These are phyloP conservation scores for Sorex maritimensis DNA, from an alignment of 2,797 vertebrate species.

Conservation along the genomic window DNA sequence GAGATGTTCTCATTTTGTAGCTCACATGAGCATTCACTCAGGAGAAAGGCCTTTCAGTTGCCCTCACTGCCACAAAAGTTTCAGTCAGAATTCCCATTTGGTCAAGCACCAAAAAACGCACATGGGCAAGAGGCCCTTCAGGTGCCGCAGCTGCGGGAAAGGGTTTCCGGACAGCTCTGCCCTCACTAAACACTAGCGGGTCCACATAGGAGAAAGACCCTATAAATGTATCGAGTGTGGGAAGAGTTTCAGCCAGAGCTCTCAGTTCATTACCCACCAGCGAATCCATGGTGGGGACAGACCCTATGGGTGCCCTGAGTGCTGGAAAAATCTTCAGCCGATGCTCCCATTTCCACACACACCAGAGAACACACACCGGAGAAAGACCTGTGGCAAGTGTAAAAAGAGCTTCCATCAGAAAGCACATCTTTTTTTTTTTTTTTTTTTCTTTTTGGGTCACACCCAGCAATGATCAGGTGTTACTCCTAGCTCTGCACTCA, in stretches of 20 bases:
- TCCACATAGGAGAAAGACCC: conserved; percentile 80
- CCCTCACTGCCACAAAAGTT: conserved; percentile 71
- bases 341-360: conserved; percentile 75
- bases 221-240: conserved; percentile 57
- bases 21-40: conserved; percentile 75
- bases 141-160: conserved; percentile 44
- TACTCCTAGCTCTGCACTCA: no score
- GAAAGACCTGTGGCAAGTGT: conserved; percentile 66
- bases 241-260: conserved; percentile 75
- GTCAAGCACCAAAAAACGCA: conserved; percentile 77
- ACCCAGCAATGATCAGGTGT: no score
- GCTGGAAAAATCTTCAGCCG: conserved; percentile 79
- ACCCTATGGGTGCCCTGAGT: conserved; percentile 68
- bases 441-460: no score
- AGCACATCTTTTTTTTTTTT: conserved; percentile 67
- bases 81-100: conserved; percentile 79
- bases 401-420: conserved; percentile 76
- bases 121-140: conserved; percentile 72
- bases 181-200: conserved; percentile 79
- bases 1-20: conserved; percentile 75
- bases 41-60: conserved; percentile 81
- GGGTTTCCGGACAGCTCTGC: conserved; percentile 76
- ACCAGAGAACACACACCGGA: conserved; percentile 80
- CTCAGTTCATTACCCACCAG: conserved; percentile 75
- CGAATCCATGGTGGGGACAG: conserved; percentile 78